These are phyloP conservation scores for Ephydatia muelleri DNA, from an alignment of 37 sponge, comb jelly and placozoan species.

Conservation along the genomic window DNA sequence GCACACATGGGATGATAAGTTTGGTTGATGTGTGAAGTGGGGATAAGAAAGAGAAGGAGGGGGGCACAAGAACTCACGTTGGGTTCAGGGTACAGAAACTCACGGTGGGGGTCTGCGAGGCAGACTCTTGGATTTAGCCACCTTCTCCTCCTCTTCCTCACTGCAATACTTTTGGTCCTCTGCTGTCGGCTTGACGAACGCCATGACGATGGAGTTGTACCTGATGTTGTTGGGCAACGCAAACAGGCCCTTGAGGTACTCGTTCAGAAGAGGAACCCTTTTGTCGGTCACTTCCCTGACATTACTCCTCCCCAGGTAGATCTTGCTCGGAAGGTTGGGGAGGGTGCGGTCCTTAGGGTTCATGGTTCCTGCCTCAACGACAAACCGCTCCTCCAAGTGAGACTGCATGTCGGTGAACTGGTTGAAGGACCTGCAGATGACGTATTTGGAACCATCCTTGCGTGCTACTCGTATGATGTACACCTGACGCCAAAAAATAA, in stretches of 20 bases:
- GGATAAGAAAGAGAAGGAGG: conserved; percentile 6
- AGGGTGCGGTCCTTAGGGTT: conserved; percentile 60
- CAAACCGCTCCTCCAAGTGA: conserved; percentile 74
- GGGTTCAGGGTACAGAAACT: not conserved
- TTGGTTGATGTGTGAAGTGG: not conserved
- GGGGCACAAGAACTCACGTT: not conserved
- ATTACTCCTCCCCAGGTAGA: conserved; percentile 75
- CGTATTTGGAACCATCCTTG: conserved; percentile 51
- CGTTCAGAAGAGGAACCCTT: conserved; percentile 70
- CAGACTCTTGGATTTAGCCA: not conserved
- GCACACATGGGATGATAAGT: not conserved
- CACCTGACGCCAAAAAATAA: conserved; percentile 19
- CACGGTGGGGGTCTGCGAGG: conserved; percentile 3
- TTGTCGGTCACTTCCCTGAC: conserved; percentile 81
- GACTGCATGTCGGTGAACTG: conserved; percentile 78
- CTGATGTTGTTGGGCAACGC: conserved; percentile 61
- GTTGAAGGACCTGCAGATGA: conserved; percentile 70
- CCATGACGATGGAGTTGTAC: conserved; percentile 73
- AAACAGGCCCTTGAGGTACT: conserved; percentile 64
- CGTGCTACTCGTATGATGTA: conserved; percentile 75
- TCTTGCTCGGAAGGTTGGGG: conserved; percentile 77
- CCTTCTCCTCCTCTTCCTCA: conserved; percentile 6
- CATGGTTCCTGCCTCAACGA: conserved; percentile 80
- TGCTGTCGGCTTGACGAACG: conserved; percentile 35
- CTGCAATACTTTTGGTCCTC: conserved; percentile 39